Base-by-base conservation (phyloP, 1,140 invertebrate genomes). In the Triops cancriformis region DNA sequence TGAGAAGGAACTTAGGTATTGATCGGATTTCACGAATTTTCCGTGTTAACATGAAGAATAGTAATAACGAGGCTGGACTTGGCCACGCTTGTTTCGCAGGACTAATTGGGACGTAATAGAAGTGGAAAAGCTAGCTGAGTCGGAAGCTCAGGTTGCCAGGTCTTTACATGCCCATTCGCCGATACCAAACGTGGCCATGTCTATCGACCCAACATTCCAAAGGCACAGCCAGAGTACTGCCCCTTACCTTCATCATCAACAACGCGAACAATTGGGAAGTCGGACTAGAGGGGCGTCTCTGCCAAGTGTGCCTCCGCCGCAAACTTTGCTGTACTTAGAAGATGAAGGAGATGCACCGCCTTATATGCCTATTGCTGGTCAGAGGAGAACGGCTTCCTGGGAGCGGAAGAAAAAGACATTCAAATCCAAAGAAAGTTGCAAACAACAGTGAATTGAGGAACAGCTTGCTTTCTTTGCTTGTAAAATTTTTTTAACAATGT, bases 301-400 rank as follows among this genome's bases (percentile, higher is more conserved):
- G 51, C 51, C 51, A 64, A 64, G 51, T 64, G 51, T 64, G 51
- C 23, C 51, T 64, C 51, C 51, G 51, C 51, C 51, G 18, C 51
- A 64, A 64, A 18, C 51, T 18, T 64, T 64, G 23, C 51, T 23
- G 51, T 23, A n/a, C 23, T 64, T 64, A 9, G 51, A 64, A 64
- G 51, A 64, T 23, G 51, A 64, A 64, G 51, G 51, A 64, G 51
- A 64, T 64, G 51, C 51, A 18, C 51, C 51, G 51, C 51, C 51
- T 64, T 64, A 64, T 64, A 64, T 64, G 51, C 51, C 51, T 23
- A 64, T 64, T 64, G 51, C 51, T 64, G 51, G 51, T n/a, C 51
- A 64, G 18, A 64, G 51, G 23, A 64, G 51, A 64, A 64, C 51
- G n/a, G 14, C 51, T 64, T 64, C 51, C 14, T 64, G 51, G 51